Conservation (phyloP, 2,888 invertebrate genomes). For the Lathronympha strigana region DNA sequence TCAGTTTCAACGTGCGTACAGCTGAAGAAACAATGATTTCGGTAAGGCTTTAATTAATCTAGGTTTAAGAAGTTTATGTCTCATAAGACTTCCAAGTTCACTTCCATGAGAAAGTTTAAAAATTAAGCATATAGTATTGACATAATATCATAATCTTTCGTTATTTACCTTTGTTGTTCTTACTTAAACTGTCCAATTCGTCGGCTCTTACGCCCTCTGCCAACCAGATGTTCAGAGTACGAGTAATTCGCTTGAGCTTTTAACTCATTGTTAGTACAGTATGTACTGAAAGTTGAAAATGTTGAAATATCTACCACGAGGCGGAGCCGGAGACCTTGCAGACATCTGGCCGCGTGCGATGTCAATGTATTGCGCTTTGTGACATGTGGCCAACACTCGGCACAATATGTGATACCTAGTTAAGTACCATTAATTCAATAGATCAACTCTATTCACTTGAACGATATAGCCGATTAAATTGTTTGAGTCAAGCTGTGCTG, state of each 20-base stretch:
- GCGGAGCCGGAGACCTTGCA: conserved; percentile 62
- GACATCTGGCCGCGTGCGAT: conserved; percentile 75
- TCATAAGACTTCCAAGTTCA: too few species aligned
- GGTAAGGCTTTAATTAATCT: too few species aligned
- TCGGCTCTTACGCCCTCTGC: background rate
- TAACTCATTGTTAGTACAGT: conserved; percentile 10
- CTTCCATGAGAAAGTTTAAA: too few species aligned
- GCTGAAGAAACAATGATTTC: conserved; percentile 54
- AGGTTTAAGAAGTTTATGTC: too few species aligned
- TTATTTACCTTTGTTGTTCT: too few species aligned
- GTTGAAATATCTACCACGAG: conserved; percentile 51
- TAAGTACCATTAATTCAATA: conserved; percentile 10
- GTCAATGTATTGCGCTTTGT: conserved; percentile 63
- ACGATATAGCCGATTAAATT: too few species aligned
- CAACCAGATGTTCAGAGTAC: background rate
- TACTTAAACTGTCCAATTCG: too few species aligned
- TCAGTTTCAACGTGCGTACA: conserved; percentile 42
- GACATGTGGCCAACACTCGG: conserved; percentile 77
- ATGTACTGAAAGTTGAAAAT: conserved; percentile 5
- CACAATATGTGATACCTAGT: conserved; percentile 48
- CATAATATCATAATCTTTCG: too few species aligned
- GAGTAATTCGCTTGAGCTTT: background rate
- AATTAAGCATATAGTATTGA: too few species aligned
- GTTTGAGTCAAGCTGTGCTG: background rate
- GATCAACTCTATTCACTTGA: conserved; percentile 10